phyloP scores from a whole-genome alignment of 2,888 invertebrate genomes.

The Heterodera filipjevi region DNA sequence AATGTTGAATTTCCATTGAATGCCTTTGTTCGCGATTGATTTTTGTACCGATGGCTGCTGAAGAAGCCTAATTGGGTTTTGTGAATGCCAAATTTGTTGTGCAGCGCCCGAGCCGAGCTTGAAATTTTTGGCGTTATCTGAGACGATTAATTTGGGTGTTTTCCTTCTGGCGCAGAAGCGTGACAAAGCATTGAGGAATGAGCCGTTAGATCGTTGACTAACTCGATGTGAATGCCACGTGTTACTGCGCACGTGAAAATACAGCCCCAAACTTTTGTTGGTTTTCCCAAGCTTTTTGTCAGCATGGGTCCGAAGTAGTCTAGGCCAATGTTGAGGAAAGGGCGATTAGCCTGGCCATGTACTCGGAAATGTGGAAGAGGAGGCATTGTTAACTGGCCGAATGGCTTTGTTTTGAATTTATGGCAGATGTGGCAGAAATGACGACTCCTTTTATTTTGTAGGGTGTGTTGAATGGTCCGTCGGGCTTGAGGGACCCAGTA shows the following conservation, averaged over 20 bases:
- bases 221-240: slow-evolving; percentile 34
- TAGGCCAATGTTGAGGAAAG: slow-evolving; percentile 31
- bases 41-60: neutral
- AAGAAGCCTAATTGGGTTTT: neutral
- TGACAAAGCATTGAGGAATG: slow-evolving; percentile 24
- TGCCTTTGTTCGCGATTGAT: neutral
- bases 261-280: slow-evolving; percentile 26
- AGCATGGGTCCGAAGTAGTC: slow-evolving; percentile 39
- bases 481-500: slow-evolving; percentile 36
- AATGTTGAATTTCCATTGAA: slow-evolving; percentile 29
- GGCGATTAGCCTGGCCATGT: neutral
- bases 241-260: slow-evolving; percentile 34
- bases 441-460: neutral
- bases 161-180: slow-evolving; percentile 31
- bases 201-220: slow-evolving; percentile 26
- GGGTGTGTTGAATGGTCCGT: neutral
- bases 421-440: slow-evolving; percentile 26
- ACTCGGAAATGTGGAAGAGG: slow-evolving; percentile 30
- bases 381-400: slow-evolving; percentile 20
- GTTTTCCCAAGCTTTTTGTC: neutral
- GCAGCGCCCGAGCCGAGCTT: slow-evolving; percentile 5
- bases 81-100: neutral
- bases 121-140: slow-evolving; percentile 32
- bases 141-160: slow-evolving; percentile 26
- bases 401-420: slow-evolving; percentile 17